Base-by-base conservation (phyloP, 1,140 invertebrate genomes). In the Drosophila ficusphila region DNA sequence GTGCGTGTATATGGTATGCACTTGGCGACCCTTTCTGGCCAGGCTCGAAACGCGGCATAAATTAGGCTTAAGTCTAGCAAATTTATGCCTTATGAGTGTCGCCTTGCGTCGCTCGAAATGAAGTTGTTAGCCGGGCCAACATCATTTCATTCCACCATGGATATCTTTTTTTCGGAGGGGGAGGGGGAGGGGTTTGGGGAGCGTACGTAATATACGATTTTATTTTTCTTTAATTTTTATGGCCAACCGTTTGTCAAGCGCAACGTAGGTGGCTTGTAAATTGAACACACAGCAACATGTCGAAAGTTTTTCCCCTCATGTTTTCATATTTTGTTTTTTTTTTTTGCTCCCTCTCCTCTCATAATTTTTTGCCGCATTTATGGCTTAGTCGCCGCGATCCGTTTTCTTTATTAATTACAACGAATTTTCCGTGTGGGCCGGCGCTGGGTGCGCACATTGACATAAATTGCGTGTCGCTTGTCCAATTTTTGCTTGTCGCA, bases 21-120 rank as follows among this genome's bases (percentile, higher is more conserved):
- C 61, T 46, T 54, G 53, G 57, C 54, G 74, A 83, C 76, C 78
- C 85, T 89, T 83, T 62, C 51, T 16, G 69, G 52, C 60, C 53
- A 53, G 60, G 52, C 71, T 56, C 68, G 64, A 56, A 77, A 72
- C 68, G 77, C 71, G 72, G 85, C 89, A 90, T 90, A 90, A 90
- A 90, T 90, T 90, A 89, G 81, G 82, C 89, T 90, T 90, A 89
- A 86, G 72, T 90, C 82, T 88, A 86, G 89, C 83, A 89, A 90
- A 90, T 90, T 90, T 90, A 90, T 90, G 89, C 81, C 79, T 83
- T 90, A 90, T 82, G 89, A 88, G 82, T 86, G 82, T 86, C 78
- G 61, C 73, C 72, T 67, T 12, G 62, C 60, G 60, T 67, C 42
- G 60, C 16, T 49, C 70, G 83, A 86, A 88, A 90, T 90, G 89